phyloP scores from a whole-genome alignment of 2,113 vertebrate genomes.

The Phasianus colchicus region DNA sequence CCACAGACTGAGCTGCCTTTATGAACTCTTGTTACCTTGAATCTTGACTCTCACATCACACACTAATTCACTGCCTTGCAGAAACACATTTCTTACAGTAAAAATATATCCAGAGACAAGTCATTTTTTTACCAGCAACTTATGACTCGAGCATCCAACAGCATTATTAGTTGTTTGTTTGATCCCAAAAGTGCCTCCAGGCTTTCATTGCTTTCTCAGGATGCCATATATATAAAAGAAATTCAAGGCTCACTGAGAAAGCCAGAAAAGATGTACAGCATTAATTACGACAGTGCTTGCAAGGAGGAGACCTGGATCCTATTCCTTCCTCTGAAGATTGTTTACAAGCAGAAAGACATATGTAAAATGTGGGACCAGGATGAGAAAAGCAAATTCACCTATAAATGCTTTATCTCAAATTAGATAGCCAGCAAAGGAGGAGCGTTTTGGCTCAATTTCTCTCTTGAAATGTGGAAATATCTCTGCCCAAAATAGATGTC shows the following conservation, averaged over 20 bases:
- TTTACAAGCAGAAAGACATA: background rate
- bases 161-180: rapidly evolving
- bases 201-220: background rate
- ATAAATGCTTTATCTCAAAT: background rate
- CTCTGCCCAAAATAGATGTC: background rate
- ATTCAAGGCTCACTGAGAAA: background rate
- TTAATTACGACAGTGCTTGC: rapidly evolving
- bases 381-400: background rate
- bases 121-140: background rate
- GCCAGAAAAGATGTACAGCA: background rate
- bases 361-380: background rate
- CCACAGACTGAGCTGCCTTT: background rate
- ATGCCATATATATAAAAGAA: background rate
- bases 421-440: background rate
- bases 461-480: background rate
- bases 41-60: background rate
- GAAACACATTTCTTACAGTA: background rate
- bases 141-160: background rate
- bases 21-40: background rate
- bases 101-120: background rate
- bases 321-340: background rate
- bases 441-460: background rate
- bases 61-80: background rate
- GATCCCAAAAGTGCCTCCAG: background rate
- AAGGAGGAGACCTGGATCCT: background rate